These are phyloP conservation scores for Halictus quadricinctus DNA, from an alignment of 2,888 invertebrate genomes.

Conservation along the genomic window DNA sequence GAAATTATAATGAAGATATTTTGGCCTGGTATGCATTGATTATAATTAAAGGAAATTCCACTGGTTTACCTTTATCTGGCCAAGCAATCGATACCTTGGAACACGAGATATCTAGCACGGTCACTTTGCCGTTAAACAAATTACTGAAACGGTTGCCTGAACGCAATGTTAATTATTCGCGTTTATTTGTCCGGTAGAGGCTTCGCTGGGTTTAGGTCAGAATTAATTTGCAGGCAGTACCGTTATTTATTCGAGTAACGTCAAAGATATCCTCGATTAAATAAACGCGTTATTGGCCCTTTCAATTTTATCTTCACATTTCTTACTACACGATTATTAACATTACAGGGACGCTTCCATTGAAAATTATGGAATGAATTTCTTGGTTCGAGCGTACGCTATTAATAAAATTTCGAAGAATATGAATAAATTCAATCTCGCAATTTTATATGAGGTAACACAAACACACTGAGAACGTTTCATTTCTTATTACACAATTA, in stretches of 20 bases:
- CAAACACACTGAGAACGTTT: too few relatives aligned
- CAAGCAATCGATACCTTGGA: background rate
- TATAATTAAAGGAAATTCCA: background rate
- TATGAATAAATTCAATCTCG: too few relatives aligned
- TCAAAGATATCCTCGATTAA: too few relatives aligned
- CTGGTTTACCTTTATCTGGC: background rate
- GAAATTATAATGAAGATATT: background rate
- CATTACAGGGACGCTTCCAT: background rate
- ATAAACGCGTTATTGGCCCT: background rate
- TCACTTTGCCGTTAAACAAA: background rate
- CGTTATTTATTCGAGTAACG: background rate
- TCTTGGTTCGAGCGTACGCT: background rate
- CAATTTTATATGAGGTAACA: background rate
- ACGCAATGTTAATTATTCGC: background rate
- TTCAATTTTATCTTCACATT: background rate
- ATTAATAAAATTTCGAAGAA: background rate
- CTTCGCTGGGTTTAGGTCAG: background rate
- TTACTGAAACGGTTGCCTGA: background rate
- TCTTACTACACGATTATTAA: background rate
- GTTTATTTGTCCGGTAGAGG: background rate
- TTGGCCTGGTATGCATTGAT: background rate
- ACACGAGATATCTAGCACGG: background rate
- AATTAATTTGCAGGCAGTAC: background rate
- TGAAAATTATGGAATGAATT: background rate
- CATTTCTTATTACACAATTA: too few relatives aligned